A percentile compares a stretch with the other conserved stretches of the same genome.
phyloP scores from a whole-genome alignment of 2,888 invertebrate genomes.

The Chelonus formosanus region DNA sequence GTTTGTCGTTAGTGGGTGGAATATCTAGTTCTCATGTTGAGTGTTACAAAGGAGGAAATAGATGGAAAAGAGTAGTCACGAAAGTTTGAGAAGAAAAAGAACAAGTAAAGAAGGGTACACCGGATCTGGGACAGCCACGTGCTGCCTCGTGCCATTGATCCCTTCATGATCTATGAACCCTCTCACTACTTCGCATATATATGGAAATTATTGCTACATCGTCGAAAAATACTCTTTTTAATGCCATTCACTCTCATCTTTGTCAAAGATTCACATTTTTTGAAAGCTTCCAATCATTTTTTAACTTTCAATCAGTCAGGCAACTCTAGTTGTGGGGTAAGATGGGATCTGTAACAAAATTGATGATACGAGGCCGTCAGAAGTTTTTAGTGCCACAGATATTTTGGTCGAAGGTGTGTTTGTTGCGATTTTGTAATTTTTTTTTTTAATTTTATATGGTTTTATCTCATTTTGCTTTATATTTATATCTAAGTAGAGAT shows the following conservation, averaged over 20 bases:
- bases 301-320: not conserved
- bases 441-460: too few species aligned
- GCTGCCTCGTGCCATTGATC: slow-evolving; percentile 57
- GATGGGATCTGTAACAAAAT: too few species aligned
- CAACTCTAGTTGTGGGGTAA: too few species aligned
- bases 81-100: slow-evolving; percentile 4
- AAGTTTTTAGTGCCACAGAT: too few species aligned
- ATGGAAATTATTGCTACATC: slow-evolving; percentile 52
- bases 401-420: too few species aligned
- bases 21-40: slow-evolving; percentile 43
- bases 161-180: slow-evolving; percentile 58
- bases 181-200: slow-evolving; percentile 47
- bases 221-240: slow-evolving; percentile 47
- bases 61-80: slow-evolving; percentile 33
- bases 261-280: not conserved
- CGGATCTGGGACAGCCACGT: slow-evolving; percentile 53
- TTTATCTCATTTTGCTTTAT: too few species aligned
- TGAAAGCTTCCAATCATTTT: slow-evolving; percentile 3
- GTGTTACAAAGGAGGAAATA: slow-evolving; percentile 35
- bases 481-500: too few species aligned
- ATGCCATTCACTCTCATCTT: slow-evolving; percentile 43
- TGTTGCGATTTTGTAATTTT: too few species aligned
- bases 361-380: too few species aligned
- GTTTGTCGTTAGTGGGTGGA: slow-evolving; percentile 59
- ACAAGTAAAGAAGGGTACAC: slow-evolving; percentile 38